Evolutionary conservation across 2,113 vertebrate genomes (phyloP).

Genomic region (Menura novaehollandiae): DNA sequence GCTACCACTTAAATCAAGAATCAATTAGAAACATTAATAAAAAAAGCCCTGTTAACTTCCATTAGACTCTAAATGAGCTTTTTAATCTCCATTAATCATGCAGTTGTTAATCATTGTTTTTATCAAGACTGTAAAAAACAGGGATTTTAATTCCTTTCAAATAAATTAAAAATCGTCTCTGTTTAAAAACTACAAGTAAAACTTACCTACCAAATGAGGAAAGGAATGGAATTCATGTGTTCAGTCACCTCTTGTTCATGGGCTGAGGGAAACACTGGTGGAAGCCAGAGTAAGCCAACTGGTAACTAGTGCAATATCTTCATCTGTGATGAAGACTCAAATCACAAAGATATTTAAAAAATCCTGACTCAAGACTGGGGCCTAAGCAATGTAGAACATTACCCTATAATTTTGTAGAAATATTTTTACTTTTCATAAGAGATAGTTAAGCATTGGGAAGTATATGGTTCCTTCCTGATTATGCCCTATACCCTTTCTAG

Average conservation of each 20-base stretch:
- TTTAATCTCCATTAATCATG: conserved; percentile 65
- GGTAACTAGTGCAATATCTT: neutral
- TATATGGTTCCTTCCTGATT: neutral
- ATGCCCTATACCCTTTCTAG: neutral
- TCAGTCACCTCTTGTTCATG: neutral
- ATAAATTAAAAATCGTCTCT: conserved; percentile 43
- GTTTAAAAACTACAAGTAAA: conserved; percentile 1
- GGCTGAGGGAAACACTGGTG: neutral
- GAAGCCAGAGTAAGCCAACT: neutral
- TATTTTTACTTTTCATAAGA: neutral
- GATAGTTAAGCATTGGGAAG: neutral
- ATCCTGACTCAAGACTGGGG: neutral
- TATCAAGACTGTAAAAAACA: conserved; percentile 53
- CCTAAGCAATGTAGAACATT: neutral
- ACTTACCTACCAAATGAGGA: neutral
- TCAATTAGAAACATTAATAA: conserved; percentile 72
- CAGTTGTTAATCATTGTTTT: conserved; percentile 67
- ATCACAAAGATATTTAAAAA: neutral
- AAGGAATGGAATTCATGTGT: neutral
- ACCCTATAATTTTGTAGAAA: neutral
- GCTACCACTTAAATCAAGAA: conserved; percentile 63
- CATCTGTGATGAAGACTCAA: neutral
- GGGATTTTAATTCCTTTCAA: conserved; percentile 38
- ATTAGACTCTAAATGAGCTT: conserved; percentile 61
- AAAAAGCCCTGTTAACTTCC: conserved; percentile 55